Base-by-base conservation (phyloP, 1,140 invertebrate genomes). In the Lasioglossum baleicum region DNA sequence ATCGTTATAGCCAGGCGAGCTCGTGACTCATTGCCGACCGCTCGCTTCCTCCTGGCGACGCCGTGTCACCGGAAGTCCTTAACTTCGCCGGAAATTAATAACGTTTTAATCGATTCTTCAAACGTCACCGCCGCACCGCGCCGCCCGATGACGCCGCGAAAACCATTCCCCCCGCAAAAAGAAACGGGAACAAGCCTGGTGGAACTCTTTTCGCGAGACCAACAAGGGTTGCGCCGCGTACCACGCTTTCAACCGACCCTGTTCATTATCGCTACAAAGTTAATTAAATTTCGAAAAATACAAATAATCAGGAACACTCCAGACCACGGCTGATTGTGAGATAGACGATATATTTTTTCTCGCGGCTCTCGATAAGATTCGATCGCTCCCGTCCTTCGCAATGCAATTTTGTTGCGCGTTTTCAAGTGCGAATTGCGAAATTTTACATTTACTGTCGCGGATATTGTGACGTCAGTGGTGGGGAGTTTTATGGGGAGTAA, bases 31-130 rank as follows among this genome's bases (percentile, higher is more conserved):
- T 51, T 26, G 11, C 20, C 44, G 78, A 67, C 74, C 15, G 58
- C 48, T 77, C 44, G 35, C 80, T 63, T 77, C 75, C 67, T 77
- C 22, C 56, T 17, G 65, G 11, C 60, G 53, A 75, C 56, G 64
- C 44, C 63, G 31, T 67, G 65, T 67, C 71, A 75, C 72, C 72
- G 78, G 78, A 80, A 80, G 56, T 53, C 51, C 64, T 74, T 63
- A 44, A 68, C 78, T 80, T 68, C 75, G 15, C 53, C 71, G 72
- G 72, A 80, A 66, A 80, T 80, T 80, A 80, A 75, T 80, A 80
- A 80, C 72, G 72, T 80, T 74, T 80, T 67, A 67, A 80, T 80
- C 78, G 63, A 74, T 74, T 67, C 71, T 42, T 63, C 31, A 68
- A 75, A 75, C 71, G 70, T 67, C 64, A 26, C 44, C 15, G n/a